Base-by-base conservation (phyloP, 2,113 vertebrate species). In the Melierax canorus region DNA sequence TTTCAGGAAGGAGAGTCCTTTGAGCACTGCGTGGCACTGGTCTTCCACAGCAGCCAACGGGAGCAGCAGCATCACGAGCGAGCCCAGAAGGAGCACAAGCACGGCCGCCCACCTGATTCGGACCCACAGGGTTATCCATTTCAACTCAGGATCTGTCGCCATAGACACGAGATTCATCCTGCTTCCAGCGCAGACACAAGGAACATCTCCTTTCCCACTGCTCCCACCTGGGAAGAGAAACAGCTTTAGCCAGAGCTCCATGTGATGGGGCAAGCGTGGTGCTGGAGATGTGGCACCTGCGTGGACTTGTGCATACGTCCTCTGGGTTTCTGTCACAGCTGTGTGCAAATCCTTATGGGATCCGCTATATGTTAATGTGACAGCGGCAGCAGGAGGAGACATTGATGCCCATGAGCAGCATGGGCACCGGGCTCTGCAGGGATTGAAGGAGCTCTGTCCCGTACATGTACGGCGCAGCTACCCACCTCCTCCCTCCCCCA, bases 41-140 rank as follows among this genome's bases (percentile, higher is more conserved):
- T 99, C 98, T 19, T 99, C 98, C 90, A 99, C 68, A 1, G 98
- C 97, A 9, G 98, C 97, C 95, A 98, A 95, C 0, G 99, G 99
- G 88, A 99, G 96, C 93, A 99, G 95, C 86, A 99, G 96, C 72
- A 98, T 96, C 94, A 99, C 86, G 43, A 99, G 96, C 0, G 98
- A 99, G 72, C 98, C 98, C 94, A 99, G 86, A 5, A 98, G 94
- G 64, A 99, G 94, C 67, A 97, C 98, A 6, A 99, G 97, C 80
- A 98, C 84, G 1, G 98, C 98, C 0, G 97, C 96, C 98, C 99
- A 99, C 66, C 99, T 96, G 68, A 98, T 88, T 3, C 99, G 98
- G 84, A 97, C 88, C 92, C 99, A 98, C 79, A 98, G 95, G 6
- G 97, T 97, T 56, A 96, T 86, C 98, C 98, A 99, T 22, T 98